Evolutionary conservation across 2,113 vertebrate genomes (phyloP).

Genomic region (Xiphophorus maculatus): DNA sequence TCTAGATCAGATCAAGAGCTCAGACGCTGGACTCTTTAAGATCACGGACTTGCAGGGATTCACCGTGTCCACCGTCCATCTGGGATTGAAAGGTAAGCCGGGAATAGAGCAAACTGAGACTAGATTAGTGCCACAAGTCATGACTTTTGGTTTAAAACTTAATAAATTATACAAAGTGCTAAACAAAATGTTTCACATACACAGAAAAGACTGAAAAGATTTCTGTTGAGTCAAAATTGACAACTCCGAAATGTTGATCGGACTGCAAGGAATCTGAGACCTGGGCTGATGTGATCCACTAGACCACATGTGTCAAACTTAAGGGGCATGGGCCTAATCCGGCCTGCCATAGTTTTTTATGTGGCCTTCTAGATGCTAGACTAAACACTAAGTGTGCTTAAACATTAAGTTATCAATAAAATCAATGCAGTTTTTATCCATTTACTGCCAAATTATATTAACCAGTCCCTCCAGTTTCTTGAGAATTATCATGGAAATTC

Average conservation of each 20-base stretch:
- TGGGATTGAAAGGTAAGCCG: slow-evolving; percentile 69
- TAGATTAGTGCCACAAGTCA: neutral
- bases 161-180: neutral
- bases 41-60: slow-evolving; percentile 72
- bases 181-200: neutral
- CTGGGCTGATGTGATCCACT: no score
- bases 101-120: neutral
- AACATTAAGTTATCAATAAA: no score
- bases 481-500: no score
- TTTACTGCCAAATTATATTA: no score
- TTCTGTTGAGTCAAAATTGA: neutral
- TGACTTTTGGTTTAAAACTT: neutral
- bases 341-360: no score
- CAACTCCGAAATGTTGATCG: neutral
- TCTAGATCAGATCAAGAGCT: slow-evolving; percentile 64
- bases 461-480: no score
- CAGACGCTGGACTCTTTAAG: slow-evolving; percentile 71
- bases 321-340: no score
- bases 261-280: no score
- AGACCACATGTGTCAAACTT: no score
- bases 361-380: no score
- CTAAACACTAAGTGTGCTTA: no score
- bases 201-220: neutral
- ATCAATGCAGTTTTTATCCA: no score
- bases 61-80: slow-evolving; percentile 65